Conservation (phyloP, 1,140 invertebrate genomes). For the Leptinotarsa lineolata region DNA sequence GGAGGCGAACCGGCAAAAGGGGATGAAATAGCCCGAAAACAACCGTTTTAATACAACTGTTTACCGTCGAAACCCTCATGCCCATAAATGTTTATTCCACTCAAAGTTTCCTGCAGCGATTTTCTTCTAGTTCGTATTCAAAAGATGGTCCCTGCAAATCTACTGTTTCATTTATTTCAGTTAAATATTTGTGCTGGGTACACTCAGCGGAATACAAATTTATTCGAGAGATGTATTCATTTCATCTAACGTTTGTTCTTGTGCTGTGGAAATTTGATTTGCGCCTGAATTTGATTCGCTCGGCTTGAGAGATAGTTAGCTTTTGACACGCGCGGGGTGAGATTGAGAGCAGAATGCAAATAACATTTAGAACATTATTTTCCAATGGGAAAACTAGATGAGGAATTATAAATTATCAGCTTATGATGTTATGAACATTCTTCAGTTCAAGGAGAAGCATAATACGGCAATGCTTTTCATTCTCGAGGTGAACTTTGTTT, state of each 20-base stretch:
- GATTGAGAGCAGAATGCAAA: too few species aligned
- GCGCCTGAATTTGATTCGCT: neutral
- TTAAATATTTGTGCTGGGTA: slow-evolving; percentile 20
- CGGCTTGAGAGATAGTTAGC: neutral
- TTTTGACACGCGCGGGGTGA: neutral
- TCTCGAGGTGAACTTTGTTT: too few species aligned
- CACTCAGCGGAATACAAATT: slow-evolving; percentile 17
- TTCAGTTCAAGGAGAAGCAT: too few species aligned
- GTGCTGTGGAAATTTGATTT: slow-evolving; percentile 1
- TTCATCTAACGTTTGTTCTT: slow-evolving; percentile 9
- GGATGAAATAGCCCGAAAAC: slow-evolving; percentile 12
- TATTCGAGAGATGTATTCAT: slow-evolving; percentile 8
- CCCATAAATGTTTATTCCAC: slow-evolving; percentile 24
- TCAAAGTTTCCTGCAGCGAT: slow-evolving; percentile 13
- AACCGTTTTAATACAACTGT: slow-evolving; percentile 21
- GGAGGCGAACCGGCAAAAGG: slow-evolving; percentile 1
- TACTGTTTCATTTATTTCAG: slow-evolving; percentile 25
- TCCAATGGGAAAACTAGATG: too few species aligned
- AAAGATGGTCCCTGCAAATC: slow-evolving; percentile 14
- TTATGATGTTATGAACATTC: too few species aligned
- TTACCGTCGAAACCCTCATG: slow-evolving; percentile 15
- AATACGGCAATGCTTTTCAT: too few species aligned
- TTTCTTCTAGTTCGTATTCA: slow-evolving; percentile 23
- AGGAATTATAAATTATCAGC: too few species aligned
- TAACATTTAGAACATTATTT: too few species aligned